Evolutionary conservation across 1,140 invertebrate genomes (phyloP).

Genomic region (Periplaneta americana): DNA sequence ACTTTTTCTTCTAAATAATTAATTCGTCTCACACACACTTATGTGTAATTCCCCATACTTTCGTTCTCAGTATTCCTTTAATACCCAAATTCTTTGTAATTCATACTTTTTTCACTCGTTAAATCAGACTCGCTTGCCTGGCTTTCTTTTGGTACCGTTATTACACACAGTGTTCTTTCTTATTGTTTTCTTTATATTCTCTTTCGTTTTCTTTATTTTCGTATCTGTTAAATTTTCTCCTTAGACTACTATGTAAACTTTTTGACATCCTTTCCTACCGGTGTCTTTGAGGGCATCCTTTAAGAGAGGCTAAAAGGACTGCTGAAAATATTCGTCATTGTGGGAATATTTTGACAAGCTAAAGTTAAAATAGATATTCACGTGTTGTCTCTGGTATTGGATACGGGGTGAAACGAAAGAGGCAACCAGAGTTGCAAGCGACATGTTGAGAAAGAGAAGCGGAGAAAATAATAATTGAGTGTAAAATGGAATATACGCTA

Average conservation of each 20-base stretch:
- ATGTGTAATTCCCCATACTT: too few relatives aligned
- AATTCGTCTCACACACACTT: too few relatives aligned
- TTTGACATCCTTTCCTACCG: not conserved
- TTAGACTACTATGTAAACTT: not conserved
- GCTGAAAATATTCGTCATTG: not conserved
- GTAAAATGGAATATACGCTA: not conserved
- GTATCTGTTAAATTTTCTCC: not conserved
- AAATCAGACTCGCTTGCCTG: not conserved
- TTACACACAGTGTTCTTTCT: not conserved
- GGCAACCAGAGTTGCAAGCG: not conserved
- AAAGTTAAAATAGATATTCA: not conserved
- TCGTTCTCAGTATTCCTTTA: too few relatives aligned
- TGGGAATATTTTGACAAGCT: not conserved
- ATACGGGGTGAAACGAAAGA: not conserved
- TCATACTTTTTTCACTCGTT: not conserved
- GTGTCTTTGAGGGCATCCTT: not conserved
- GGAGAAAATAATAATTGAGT: not conserved
- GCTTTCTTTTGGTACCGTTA: not conserved
- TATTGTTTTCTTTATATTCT: not conserved
- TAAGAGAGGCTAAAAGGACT: not conserved
- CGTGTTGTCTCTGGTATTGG: not conserved
- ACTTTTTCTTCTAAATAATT: too few relatives aligned
- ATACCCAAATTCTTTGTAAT: too few relatives aligned
- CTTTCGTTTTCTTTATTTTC: not conserved
- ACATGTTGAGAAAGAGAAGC: not conserved